Conservation (phyloP, 2,113 vertebrate genomes). For the Asarcornis scutulata region DNA sequence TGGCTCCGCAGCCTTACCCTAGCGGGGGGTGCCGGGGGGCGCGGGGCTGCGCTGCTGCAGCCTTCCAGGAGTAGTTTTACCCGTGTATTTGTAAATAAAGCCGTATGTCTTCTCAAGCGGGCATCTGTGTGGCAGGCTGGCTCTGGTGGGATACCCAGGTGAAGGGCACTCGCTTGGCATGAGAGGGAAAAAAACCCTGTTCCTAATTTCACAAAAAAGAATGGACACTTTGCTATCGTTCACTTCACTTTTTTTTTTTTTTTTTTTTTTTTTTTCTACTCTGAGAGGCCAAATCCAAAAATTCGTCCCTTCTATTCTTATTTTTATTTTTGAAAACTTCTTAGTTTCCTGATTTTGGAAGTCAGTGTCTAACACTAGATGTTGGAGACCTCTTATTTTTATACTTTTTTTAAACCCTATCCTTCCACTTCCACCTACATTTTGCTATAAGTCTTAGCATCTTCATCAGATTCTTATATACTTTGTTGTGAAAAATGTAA, state of each 20-base stretch:
- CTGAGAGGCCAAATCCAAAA: background rate
- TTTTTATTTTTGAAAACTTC: background rate
- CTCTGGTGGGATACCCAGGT: background rate
- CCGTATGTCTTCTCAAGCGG: fast-evolving
- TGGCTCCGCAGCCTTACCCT: background rate
- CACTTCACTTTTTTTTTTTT: background rate
- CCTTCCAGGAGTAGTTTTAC: background rate
- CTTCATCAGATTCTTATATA: background rate
- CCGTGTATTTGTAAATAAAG: background rate
- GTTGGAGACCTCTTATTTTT: background rate
- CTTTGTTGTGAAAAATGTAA: background rate
- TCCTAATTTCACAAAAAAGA: fast-evolving
- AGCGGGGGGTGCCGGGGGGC: too few species aligned
- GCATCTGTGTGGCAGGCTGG: fast-evolving
- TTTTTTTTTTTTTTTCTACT: background rate
- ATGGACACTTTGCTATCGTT: background rate
- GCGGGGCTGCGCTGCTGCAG: background rate
- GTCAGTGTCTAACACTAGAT: background rate
- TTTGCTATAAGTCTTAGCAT: background rate
- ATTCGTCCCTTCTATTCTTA: fast-evolving
- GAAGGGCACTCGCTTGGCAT: background rate
- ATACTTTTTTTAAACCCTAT: too few species aligned
- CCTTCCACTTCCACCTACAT: background rate
- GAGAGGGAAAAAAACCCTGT: fast-evolving
- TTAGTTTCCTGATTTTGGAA: background rate